Evolutionary conservation across 2,797 vertebrate species (phyloP), one percentile per base, ranked within the genome.

Genomic region (Ctenochaetus hawaiiensis): DNA sequence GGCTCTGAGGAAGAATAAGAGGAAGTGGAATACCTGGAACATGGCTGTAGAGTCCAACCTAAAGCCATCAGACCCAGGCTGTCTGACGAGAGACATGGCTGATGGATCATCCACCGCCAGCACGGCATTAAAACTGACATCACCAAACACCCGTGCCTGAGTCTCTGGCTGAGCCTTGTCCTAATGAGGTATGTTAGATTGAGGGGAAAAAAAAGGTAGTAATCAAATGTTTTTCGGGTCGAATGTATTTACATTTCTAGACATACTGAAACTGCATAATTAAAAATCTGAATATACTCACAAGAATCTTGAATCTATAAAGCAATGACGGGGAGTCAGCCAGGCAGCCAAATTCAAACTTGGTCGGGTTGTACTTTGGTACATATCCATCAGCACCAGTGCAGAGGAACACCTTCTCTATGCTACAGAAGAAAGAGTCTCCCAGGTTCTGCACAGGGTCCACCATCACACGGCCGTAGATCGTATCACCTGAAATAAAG

Each of bases 101-200:
- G 96, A 96, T 0, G 96, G 95, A 89, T 99, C 98, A 2, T 99
- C 97, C 18, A 93, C 81, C 2, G 97, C 97, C 83, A 99, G 95
- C 62, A 87, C 88, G 30, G 97, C 97, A 65, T 97, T 96, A 82
- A 99, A 99, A 52, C 87, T 77, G 34, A 97, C 88, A 65, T 95
- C 96, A 43, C 97, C 96, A 83, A 99, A 99, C 63, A 75, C 92
- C 37, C 67, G 93, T 0, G 95, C 95, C 87, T 98, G 97, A 2
- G 96, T 99, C 91, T 99, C 97, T 0, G 97, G 97, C 85, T 98
- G 98, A 81, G 96, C 96, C 91, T 97, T 99, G 92, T 99, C 98
- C 97, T 96, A 86, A 18, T 44, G 18, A 61, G 45, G 70, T 47
- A 70, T 43, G 23, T 57, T 39, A 23, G 13, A 30, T 30, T 26